Percentiles rank a stretch among this genome's conserved stretches.
phyloP scores from a whole-genome alignment of 2,888 invertebrate genomes.

The Bellardia bayeri region DNA sequence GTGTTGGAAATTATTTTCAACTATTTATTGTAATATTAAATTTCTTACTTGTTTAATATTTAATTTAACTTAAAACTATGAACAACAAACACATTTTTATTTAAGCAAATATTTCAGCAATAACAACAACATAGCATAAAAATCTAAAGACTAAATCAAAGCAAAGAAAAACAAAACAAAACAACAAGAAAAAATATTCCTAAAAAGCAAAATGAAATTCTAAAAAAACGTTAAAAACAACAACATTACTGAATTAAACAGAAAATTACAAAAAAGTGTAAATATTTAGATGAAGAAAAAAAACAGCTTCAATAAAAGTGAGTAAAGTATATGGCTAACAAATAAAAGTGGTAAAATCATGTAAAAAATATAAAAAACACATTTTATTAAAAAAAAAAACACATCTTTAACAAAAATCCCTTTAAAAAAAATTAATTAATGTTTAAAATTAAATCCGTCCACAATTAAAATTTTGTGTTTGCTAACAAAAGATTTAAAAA shows the following conservation, averaged over 20 bases:
- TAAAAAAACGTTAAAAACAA: background rate
- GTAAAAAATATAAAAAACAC: background rate
- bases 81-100: background rate
- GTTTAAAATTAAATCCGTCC: conserved; percentile 48
- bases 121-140: background rate
- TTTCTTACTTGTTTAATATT: conserved; percentile 6
- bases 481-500: conserved; percentile 3
- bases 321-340: background rate
- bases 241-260: no score
- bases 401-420: background rate
- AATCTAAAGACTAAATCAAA: conserved; percentile 19
- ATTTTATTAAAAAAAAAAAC: background rate
- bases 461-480: conserved; percentile 45
- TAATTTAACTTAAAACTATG: background rate
- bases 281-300: background rate
- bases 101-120: conserved; percentile 1
- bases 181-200: background rate
- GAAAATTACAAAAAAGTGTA: background rate
- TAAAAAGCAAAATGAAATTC: conserved; percentile 25
- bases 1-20: no score
- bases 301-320: background rate
- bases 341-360: background rate
- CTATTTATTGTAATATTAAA: background rate
- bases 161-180: background rate
- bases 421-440: background rate